phyloP scores from a whole-genome alignment of 2,113 vertebrate genomes.

The Passer montanus region DNA sequence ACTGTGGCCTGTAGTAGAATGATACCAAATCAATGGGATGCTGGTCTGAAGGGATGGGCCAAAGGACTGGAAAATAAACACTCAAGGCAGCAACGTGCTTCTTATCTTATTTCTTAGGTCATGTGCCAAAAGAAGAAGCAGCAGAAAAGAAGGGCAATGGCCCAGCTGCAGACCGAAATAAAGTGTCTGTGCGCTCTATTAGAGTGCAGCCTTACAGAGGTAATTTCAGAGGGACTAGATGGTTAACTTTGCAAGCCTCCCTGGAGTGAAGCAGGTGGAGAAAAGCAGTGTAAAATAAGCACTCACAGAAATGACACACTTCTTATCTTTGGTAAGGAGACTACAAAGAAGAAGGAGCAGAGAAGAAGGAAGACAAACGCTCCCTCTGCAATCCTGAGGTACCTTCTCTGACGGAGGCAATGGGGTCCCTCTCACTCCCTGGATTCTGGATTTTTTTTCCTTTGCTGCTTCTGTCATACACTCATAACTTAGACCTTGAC shows the following conservation, averaged over 20 bases:
- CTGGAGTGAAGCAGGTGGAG: not conserved
- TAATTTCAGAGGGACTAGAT: not conserved
- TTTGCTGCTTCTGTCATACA: not conserved
- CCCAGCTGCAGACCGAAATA: not conserved
- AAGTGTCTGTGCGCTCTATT: rapidly evolving
- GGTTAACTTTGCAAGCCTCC: not conserved
- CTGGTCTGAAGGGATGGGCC: too few relatives aligned
- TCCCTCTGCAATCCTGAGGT: not conserved
- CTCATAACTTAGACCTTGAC: not conserved
- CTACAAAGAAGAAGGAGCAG: not conserved
- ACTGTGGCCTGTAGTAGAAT: not conserved
- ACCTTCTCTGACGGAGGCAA: not conserved
- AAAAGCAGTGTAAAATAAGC: not conserved
- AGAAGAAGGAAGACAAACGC: not conserved
- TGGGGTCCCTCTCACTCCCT: not conserved
- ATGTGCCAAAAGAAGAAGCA: not conserved
- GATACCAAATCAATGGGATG: not conserved
- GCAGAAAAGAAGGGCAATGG: not conserved
- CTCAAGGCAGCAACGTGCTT: rapidly evolving
- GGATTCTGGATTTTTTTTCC: not conserved
- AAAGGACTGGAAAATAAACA: not conserved
- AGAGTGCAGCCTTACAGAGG: not conserved
- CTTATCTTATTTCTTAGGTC: not conserved
- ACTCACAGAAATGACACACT: not conserved
- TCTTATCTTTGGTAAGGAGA: not conserved